Percentiles rank a stretch among this genome's conserved stretches.
phyloP scores from a whole-genome alignment of 2,888 invertebrate species.

The Geotrupes spiniger region DNA sequence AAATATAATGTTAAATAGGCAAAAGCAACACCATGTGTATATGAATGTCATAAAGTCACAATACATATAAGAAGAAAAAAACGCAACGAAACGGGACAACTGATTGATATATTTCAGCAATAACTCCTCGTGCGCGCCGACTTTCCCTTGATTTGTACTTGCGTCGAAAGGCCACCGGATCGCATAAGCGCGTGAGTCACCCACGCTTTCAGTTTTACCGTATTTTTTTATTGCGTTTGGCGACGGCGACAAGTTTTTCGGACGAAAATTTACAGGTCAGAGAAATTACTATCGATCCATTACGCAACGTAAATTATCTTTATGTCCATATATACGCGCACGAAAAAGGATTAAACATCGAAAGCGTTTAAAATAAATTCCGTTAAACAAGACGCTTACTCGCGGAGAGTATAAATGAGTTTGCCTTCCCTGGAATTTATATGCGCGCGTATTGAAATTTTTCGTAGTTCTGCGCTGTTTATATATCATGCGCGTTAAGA shows the following conservation, averaged over 20 bases:
- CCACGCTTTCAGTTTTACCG: slow-evolving; percentile 32
- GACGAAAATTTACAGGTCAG: slow-evolving; percentile 28
- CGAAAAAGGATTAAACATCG: background rate
- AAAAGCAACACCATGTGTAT: too few species aligned
- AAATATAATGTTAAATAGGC: too few species aligned
- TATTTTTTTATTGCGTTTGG: slow-evolving; percentile 27
- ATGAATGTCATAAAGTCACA: too few species aligned
- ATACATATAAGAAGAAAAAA: too few species aligned
- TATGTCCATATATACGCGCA: slow-evolving; percentile 1
- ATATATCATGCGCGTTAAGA: too few species aligned
- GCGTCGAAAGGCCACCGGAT: slow-evolving; percentile 35
- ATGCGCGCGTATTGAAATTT: too few species aligned
- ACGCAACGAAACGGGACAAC: slow-evolving; percentile 29
- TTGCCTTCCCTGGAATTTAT: too few species aligned
- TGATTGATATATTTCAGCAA: slow-evolving; percentile 36
- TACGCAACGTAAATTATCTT: slow-evolving; percentile 5
- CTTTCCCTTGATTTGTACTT: slow-evolving; percentile 37
- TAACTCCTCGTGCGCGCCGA: slow-evolving; percentile 27
- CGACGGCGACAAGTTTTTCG: slow-evolving; percentile 21
- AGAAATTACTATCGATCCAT: slow-evolving; percentile 6
- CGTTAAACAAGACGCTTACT: too few species aligned
- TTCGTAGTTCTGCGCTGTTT: too few species aligned
- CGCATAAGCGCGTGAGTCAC: slow-evolving; percentile 36
- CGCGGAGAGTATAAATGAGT: too few species aligned
- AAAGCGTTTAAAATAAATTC: too few species aligned